Evolutionary conservation across 2,113 vertebrate species (phyloP).

Genomic region (Grantiella picta): DNA sequence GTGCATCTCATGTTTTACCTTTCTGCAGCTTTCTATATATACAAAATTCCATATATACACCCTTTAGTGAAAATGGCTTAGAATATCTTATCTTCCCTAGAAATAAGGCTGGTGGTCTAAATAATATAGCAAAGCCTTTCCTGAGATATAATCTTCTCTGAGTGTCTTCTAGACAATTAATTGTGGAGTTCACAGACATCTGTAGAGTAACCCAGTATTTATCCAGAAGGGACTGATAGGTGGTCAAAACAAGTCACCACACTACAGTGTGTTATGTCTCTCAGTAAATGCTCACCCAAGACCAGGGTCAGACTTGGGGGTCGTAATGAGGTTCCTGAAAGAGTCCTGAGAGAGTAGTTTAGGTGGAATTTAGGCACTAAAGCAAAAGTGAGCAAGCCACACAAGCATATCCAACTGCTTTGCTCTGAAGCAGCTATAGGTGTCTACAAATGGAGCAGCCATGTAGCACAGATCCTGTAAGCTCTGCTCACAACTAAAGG

Average conservation of each 20-base stretch:
- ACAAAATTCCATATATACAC: neutral
- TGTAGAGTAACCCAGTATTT: neutral
- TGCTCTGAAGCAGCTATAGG: neutral
- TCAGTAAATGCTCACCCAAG: neutral
- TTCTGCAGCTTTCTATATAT: neutral
- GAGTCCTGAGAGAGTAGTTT: neutral
- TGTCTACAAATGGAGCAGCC: neutral
- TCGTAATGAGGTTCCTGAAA: neutral
- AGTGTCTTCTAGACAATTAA: neutral
- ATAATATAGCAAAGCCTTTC: neutral
- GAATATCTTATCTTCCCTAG: neutral
- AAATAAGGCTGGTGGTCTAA: neutral
- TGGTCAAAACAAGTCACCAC: neutral
- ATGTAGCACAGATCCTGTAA: neutral
- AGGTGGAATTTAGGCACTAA: neutral
- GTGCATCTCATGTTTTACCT: neutral
- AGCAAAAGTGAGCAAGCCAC: neutral
- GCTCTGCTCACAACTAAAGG: neutral
- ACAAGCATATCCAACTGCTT: neutral
- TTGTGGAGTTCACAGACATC: fast-evolving
- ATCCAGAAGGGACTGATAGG: neutral
- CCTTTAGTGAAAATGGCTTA: neutral
- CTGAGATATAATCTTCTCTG: neutral
- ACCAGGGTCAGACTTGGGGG: neutral
- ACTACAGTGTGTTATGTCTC: neutral